Evolutionary conservation across 2,888 invertebrate genomes (phyloP), one percentile per base, ranked within the genome.

Genomic region (Harmothoe impar): DNA sequence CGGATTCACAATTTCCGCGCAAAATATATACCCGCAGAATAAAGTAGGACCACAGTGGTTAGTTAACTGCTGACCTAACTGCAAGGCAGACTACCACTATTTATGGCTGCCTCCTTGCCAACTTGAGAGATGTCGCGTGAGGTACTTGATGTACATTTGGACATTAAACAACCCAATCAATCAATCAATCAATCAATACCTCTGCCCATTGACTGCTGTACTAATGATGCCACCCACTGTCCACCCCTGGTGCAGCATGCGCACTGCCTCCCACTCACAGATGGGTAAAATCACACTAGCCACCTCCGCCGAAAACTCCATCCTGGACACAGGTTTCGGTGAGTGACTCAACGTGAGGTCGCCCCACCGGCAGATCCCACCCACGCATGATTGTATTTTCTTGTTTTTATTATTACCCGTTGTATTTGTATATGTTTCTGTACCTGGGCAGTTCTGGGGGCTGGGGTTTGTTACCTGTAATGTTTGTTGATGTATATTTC

Each of bases 191-290:
- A n/a, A n/a, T n/a, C n/a, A n/a, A n/a, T 10, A 43, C 43, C 3
- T 43, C 43, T 7, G 10, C 5, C 43, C 10, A n/a, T 62, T 62
- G 3, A 62, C 62, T n/a, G 23, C 62, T n/a, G 1, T 62, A 62
- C 62, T 62, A 62, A 62, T 62, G 62, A 62, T 15, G 62, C 20
- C 62, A 62, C n/a, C 23, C 25, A 52, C 23, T 35, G 3, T 10
- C 84, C 3, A 3, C 7, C 52, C 84, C 17, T 33, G 7, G 23
- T 51, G 33, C 23, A 96, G 98, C 93, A 97, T 99, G 91, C 97
- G 99, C 81, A 98, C 99, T n/a, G 98, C 99, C 31, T 98, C 98
- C 51, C 98, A 98, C 33, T 98, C 98, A 52, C 96, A 96, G 92
- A 96, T 97, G 0, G 98, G 98, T 43, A 98, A 98, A 96, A 97